Percentiles rank a stretch among this genome's conserved stretches.
phyloP scores from a whole-genome alignment of 2,797 vertebrate genomes.

The Threskiornis aethiopicus region DNA sequence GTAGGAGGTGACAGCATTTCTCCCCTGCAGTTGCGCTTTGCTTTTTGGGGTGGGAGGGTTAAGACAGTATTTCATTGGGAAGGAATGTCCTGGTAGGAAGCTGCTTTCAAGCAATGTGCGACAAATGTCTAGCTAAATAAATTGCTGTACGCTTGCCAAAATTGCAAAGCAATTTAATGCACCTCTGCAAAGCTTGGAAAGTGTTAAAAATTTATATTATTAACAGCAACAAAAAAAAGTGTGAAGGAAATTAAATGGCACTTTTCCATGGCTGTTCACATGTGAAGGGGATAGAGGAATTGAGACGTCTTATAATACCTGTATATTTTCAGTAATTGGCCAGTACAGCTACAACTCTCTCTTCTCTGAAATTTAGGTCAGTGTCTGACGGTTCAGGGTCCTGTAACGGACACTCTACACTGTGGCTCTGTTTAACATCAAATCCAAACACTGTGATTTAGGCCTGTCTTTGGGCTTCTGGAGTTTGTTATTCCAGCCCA shows the following conservation, averaged over 20 bases:
- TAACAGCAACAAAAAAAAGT: not conserved
- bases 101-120: not conserved
- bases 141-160: not conserved
- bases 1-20: not conserved
- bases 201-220: not conserved
- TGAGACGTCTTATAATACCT: not conserved
- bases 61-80: not conserved
- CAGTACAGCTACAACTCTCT: not conserved
- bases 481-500: not conserved
- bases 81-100: not conserved
- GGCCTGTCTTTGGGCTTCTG: not conserved
- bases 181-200: not conserved
- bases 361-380: not conserved
- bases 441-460: not conserved
- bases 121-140: not conserved
- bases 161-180: not conserved
- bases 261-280: not conserved
- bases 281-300: not conserved
- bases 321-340: not conserved
- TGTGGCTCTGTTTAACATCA: not conserved
- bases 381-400: not conserved
- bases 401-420: not conserved
- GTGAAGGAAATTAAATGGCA: not conserved
- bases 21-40: not conserved
- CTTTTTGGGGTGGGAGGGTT: not conserved